Evolutionary conservation across 2,888 invertebrate species (phyloP).

Genomic region (Agonopterix alstromeriana): DNA sequence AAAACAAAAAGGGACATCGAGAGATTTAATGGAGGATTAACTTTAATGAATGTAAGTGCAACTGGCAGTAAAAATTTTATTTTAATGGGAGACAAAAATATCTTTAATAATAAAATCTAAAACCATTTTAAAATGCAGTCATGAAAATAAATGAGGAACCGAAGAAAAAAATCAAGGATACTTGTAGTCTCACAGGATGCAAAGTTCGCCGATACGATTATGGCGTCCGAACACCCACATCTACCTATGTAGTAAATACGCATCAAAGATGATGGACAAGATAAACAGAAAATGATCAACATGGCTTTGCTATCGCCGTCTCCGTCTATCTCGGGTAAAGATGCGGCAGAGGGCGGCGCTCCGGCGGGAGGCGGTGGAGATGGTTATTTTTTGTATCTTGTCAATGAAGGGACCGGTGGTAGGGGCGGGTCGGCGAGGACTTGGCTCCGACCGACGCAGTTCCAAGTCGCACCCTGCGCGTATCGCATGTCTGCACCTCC

Average conservation of each 20-base stretch:
- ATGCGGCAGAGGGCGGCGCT: slow-evolving; percentile 49
- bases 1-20: no score
- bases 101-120: no score
- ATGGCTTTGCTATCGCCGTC: slow-evolving; percentile 35
- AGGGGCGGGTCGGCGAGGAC: slow-evolving; percentile 50
- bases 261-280: slow-evolving; percentile 62
- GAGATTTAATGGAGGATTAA: no score
- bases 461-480: slow-evolving; percentile 16
- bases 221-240: slow-evolving; percentile 45
- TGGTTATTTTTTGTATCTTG: slow-evolving; percentile 72
- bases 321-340: slow-evolving; percentile 31
- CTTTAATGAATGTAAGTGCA: no score
- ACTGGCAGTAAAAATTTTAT: no score
- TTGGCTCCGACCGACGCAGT: slow-evolving; percentile 37
- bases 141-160: not conserved
- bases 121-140: no score
- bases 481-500: slow-evolving; percentile 41
- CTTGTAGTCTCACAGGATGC: slow-evolving; percentile 48
- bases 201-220: slow-evolving; percentile 51
- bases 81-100: no score
- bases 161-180: slow-evolving; percentile 8
- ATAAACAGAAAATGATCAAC: slow-evolving; percentile 59
- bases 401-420: slow-evolving; percentile 70
- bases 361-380: slow-evolving; percentile 51
- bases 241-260: slow-evolving; percentile 48